phyloP scores from a whole-genome alignment of 1,140 invertebrate species.

The Oryzaephilus surinamensis region DNA sequence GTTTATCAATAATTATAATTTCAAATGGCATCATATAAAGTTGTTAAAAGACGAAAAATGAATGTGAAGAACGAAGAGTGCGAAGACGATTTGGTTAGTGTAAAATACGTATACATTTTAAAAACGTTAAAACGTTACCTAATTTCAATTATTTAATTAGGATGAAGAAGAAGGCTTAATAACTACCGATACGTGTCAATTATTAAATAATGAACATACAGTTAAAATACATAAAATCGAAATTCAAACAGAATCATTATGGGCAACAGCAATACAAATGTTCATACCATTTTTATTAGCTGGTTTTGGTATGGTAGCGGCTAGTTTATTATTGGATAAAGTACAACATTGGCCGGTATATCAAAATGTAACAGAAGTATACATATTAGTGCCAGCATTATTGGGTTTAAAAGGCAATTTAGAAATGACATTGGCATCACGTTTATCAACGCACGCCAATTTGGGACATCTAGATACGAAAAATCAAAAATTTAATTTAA shows the following conservation, averaged over 20 bases:
- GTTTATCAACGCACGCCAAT: constrained; percentile 84
- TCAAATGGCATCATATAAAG: no score
- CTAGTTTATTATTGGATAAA: constrained; percentile 71
- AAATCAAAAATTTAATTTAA: constrained; percentile 58
- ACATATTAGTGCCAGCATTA: constrained; percentile 87
- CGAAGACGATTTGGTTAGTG: no score
- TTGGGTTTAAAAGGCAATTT: constrained; percentile 93
- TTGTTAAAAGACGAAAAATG: no score
- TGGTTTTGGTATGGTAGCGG: constrained; percentile 85
- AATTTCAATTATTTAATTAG: neutral
- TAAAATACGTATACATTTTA: no score
- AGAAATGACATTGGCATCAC: constrained; percentile 93
- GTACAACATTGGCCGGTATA: constrained; percentile 88
- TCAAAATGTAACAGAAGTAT: constrained; percentile 72
- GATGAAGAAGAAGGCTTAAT: no score
- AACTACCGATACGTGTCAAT: constrained; percentile 17
- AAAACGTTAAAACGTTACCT: constrained; percentile 4
- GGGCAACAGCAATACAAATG: constrained; percentile 68
- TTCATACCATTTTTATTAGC: constrained; percentile 83
- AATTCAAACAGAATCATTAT: constrained; percentile 38
- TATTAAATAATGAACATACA: constrained; percentile 9
- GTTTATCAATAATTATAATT: no score
- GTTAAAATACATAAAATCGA: constrained; percentile 6
- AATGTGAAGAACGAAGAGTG: no score
- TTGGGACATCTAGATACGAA: constrained; percentile 62